Percentiles rank a stretch among this genome's conserved stretches.
phyloP scores from a whole-genome alignment of 2,113 vertebrate genomes.

The Urocitellus parryii region DNA sequence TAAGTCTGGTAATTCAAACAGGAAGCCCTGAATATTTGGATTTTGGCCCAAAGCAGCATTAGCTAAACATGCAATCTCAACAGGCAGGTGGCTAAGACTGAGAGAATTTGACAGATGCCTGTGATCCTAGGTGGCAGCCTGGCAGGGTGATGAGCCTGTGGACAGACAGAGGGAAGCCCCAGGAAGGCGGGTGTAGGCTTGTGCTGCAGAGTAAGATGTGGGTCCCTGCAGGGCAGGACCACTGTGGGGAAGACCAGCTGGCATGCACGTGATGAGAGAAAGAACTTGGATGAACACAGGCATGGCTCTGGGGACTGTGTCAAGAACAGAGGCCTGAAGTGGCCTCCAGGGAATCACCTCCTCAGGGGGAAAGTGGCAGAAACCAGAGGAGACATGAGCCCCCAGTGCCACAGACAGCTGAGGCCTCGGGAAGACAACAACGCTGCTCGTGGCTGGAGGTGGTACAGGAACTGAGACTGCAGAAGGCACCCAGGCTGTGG shows the following conservation, averaged over 20 bases:
- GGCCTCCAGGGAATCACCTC: not conserved
- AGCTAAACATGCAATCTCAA: not conserved
- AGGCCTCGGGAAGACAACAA: not conserved
- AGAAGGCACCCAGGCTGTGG: not conserved
- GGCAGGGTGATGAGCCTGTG: not conserved
- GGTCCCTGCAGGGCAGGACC: not conserved
- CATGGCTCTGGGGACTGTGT: not conserved
- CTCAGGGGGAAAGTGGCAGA: not conserved
- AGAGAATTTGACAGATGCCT: not conserved
- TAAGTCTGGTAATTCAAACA: not conserved
- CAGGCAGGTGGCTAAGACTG: not conserved
- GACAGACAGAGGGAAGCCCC: not conserved
- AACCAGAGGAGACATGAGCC: not conserved
- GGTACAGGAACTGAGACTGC: not conserved
- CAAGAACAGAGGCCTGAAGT: not conserved
- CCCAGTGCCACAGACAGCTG: not conserved
- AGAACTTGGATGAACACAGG: not conserved
- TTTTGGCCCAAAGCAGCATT: not conserved
- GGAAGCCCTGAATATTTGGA: not conserved
- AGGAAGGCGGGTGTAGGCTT: not conserved
- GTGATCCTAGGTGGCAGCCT: not conserved
- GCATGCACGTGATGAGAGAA: not conserved
- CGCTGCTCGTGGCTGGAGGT: rapidly evolving
- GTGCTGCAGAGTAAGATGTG: not conserved
- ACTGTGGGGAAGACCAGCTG: not conserved